Conservation (phyloP, 2,113 vertebrate species). For the Poeciliopsis prolifica region DNA sequence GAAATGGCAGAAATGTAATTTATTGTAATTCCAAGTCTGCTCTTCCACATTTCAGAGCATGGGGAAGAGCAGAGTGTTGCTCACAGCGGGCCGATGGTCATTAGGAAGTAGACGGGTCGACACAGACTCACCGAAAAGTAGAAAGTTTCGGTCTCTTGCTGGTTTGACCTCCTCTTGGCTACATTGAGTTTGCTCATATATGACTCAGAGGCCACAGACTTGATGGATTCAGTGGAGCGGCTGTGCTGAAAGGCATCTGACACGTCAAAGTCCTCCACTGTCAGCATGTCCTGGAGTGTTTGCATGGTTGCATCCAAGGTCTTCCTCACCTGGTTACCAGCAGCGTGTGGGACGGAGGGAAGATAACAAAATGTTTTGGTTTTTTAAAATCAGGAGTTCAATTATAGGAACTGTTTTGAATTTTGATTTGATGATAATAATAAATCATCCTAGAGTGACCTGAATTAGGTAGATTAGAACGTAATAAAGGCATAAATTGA, state of each 20-base stretch:
- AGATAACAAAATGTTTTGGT: neutral
- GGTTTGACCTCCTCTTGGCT: conserved; percentile 94
- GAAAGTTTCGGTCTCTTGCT: conserved; percentile 98
- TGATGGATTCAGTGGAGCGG: conserved; percentile 96
- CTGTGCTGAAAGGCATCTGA: conserved; percentile 98
- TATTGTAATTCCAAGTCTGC: neutral
- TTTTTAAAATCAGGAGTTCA: neutral
- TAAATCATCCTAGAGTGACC: neutral
- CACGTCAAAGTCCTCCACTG: conserved; percentile 96
- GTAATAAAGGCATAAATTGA: neutral
- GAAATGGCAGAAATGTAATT: neutral
- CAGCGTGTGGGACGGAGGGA: neutral
- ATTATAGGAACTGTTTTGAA: neutral
- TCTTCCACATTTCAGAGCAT: conserved; percentile 17
- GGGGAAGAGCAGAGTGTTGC: neutral
- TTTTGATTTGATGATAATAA: neutral
- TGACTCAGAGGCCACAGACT: conserved; percentile 92
- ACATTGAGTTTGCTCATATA: conserved; percentile 98
- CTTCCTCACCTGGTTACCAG: conserved; percentile 87
- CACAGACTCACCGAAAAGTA: conserved; percentile 91
- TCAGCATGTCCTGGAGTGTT: conserved; percentile 98
- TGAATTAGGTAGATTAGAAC: neutral
- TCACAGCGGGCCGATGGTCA: neutral
- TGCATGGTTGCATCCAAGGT: conserved; percentile 98
- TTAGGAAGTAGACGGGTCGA: neutral